A percentile compares a stretch with the other conserved stretches of the same genome.
Conservation (phyloP, 2,888 invertebrate genomes). For the Chloromyia formosa region DNA sequence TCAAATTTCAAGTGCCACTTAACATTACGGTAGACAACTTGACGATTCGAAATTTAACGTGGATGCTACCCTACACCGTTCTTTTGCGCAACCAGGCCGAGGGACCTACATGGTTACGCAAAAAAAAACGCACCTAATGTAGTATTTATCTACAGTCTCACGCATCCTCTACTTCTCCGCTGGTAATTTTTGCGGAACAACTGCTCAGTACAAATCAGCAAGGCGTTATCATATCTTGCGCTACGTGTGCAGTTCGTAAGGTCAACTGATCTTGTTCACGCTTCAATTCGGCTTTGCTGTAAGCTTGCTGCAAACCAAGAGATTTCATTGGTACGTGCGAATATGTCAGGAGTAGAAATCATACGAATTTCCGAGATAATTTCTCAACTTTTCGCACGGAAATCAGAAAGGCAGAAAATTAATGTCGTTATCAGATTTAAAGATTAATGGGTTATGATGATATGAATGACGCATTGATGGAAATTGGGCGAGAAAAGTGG, state of each 20-base stretch:
- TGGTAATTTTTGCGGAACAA: too few species aligned
- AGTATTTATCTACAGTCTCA: too few species aligned
- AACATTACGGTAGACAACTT: too few species aligned
- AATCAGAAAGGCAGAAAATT: not conserved
- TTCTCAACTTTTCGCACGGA: conserved; percentile 23
- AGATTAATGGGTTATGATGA: conserved; percentile 16
- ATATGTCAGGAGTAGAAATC: not conserved
- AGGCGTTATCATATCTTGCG: conserved; percentile 46
- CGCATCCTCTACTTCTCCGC: too few species aligned
- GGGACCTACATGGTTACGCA: too few species aligned
- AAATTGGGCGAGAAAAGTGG: conserved; percentile 26
- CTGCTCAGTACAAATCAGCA: too few species aligned
- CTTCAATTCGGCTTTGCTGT: conserved; percentile 20
- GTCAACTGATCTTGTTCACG: conserved; percentile 49
- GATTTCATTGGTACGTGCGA: conserved; percentile 33
- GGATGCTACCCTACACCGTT: too few species aligned
- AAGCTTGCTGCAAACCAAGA: not conserved
- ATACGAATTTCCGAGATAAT: conserved; percentile 1
- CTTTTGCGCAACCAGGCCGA: too few species aligned
- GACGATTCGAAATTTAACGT: too few species aligned
- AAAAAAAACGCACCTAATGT: too few species aligned
- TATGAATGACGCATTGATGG: conserved; percentile 6
- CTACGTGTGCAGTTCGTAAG: conserved; percentile 46
- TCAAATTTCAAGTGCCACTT: too few species aligned
- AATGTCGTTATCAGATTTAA: conserved; percentile 25